phyloP scores from a whole-genome alignment of 2,888 invertebrate species.

The Pseudanteris insignis region DNA sequence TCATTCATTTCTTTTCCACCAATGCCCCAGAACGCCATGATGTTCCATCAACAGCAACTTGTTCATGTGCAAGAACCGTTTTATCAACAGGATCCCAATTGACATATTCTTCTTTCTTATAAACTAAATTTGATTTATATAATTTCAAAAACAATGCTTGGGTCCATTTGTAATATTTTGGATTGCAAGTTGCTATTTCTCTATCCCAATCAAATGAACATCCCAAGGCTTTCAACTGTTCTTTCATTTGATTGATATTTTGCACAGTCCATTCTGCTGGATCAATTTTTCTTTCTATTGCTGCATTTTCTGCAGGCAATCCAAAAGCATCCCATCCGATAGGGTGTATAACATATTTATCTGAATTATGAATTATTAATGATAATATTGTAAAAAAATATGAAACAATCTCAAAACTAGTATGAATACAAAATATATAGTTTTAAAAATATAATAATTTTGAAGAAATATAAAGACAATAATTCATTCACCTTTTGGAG shows the following conservation, averaged over 20 bases:
- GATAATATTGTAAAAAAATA: too few relatives aligned
- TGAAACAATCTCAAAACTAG: too few relatives aligned
- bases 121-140: slow-evolving; percentile 83
- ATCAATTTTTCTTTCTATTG: slow-evolving; percentile 81
- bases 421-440: not conserved
- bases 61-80: slow-evolving; percentile 97
- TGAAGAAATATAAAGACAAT: too few relatives aligned
- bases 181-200: slow-evolving; percentile 88
- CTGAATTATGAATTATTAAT: too few relatives aligned
- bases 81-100: slow-evolving; percentile 99
- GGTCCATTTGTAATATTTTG: slow-evolving; percentile 94
- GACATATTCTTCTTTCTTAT: slow-evolving; percentile 86
- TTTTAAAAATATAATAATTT: too few relatives aligned
- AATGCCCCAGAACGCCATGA: slow-evolving; percentile 98
- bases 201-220: slow-evolving; percentile 94
- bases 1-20: slow-evolving; percentile 87
- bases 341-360: slow-evolving; percentile 81
- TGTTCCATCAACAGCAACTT: slow-evolving; percentile 88
- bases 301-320: slow-evolving; percentile 98
- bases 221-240: slow-evolving; percentile 78
- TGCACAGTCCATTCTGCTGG: slow-evolving; percentile 88
- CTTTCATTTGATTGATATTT: slow-evolving; percentile 86
- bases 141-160: slow-evolving; percentile 93
- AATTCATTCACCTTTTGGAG: too few relatives aligned
- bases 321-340: slow-evolving; percentile 99